A percentile compares a stretch with the other conserved stretches of the same genome.
phyloP scores from a whole-genome alignment of 2,113 vertebrate species.

The Neoarius graeffei region DNA sequence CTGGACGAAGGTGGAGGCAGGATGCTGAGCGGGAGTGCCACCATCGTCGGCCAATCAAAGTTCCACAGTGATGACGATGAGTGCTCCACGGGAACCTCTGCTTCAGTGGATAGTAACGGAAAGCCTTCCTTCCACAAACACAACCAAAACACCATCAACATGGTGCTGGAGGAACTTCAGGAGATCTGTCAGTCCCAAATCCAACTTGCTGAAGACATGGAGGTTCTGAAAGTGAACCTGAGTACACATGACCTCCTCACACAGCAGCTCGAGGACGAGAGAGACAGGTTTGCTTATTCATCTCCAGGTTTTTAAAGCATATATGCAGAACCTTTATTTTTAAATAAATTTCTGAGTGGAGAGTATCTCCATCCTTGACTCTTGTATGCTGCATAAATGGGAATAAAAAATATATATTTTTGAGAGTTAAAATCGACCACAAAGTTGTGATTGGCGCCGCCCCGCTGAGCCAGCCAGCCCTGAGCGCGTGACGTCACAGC shows the following conservation, averaged over 20 bases:
- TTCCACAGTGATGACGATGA: constrained; percentile 93
- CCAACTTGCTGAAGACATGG: constrained; percentile 88
- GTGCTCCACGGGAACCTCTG: constrained; percentile 89
- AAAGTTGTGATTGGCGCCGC: too few relatives aligned
- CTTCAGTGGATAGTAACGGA: constrained; percentile 87
- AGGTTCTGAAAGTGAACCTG: constrained; percentile 85
- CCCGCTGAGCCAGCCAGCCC: too few relatives aligned
- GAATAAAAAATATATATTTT: too few relatives aligned
- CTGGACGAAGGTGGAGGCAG: constrained; percentile 76
- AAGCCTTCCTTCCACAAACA: constrained; percentile 47
- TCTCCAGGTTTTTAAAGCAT: background rate
- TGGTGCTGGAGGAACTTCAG: constrained; percentile 80
- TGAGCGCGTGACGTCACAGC: too few relatives aligned
- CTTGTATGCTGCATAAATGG: too few relatives aligned
- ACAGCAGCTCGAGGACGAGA: constrained; percentile 89
- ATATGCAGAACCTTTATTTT: too few relatives aligned
- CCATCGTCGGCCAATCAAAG: constrained; percentile 87
- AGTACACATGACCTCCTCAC: constrained; percentile 85
- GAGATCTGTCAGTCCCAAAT: constrained; percentile 89
- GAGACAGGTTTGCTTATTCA: constrained; percentile 77
- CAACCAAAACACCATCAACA: constrained; percentile 22
- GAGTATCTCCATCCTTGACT: too few relatives aligned
- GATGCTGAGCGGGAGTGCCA: constrained; percentile 85
- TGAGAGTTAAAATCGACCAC: too few relatives aligned
- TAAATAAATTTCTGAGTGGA: too few relatives aligned